A percentile compares a stretch with the other conserved stretches of the same genome.
These are phyloP conservation scores for Alosa sapidissima DNA, from an alignment of 2,797 vertebrate species.

Conservation along the genomic window DNA sequence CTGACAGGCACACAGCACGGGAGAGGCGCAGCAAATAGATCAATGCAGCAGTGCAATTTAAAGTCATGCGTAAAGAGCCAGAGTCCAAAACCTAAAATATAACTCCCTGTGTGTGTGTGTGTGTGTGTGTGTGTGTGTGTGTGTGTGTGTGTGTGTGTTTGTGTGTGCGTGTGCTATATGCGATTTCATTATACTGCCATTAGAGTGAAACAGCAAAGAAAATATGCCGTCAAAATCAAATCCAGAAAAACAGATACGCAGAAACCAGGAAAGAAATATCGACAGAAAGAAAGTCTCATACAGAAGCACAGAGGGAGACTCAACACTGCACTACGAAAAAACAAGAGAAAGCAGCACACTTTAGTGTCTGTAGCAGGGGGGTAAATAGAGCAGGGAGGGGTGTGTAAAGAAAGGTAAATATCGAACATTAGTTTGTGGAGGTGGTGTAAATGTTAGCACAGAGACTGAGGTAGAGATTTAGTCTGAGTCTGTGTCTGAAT, in stretches of 20 bases:
- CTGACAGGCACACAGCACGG: not conserved
- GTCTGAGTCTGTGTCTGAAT: not conserved
- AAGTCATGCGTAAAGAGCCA: not conserved
- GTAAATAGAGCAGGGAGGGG: not conserved
- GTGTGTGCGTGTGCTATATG: not conserved
- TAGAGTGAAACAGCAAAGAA: not conserved
- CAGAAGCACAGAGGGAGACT: not conserved
- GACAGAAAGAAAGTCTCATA: not conserved
- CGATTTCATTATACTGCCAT: not conserved
- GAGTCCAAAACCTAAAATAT: not conserved
- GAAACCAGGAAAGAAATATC: not conserved
- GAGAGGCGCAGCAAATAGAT: not conserved
- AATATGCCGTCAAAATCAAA: not conserved
- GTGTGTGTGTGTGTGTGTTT: not conserved
- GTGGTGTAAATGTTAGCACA: not conserved
- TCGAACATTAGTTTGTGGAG: not conserved
- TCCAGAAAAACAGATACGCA: not conserved
- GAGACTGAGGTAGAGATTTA: not conserved
- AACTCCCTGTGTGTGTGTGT: no score
- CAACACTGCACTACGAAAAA: not conserved
- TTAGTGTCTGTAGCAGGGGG: not conserved
- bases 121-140: not conserved
- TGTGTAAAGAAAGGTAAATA: not conserved
- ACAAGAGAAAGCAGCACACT: not conserved
- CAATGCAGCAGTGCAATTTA: conserved; percentile 28